Evolutionary conservation across 23 tunicate genomes (phyloP), one percentile per base, ranked within the genome.

Genomic region (Styela plicata): DNA sequence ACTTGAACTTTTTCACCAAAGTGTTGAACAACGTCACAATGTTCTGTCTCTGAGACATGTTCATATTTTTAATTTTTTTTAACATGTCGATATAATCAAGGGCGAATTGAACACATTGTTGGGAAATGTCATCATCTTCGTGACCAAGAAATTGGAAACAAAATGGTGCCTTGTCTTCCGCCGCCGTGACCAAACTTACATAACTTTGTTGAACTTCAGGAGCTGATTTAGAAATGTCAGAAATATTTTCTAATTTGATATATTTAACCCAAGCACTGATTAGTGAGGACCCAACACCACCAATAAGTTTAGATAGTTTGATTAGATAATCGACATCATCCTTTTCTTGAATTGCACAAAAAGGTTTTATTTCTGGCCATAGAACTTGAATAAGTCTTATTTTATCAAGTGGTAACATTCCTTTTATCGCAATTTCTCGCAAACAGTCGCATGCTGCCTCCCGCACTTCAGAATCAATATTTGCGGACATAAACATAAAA

Each of bases 111-210:
- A 96, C 71, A 74, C 97, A 91, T 53, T 96, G 93, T 13, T 80
- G 90, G 28, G 99, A 96, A 2, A 96, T 91, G 64, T 96, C 99
- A 66, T 96, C 94, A 80, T 96, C 99, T 2, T 85, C 94, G 70
- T 96, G 90, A 22, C 63, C 94, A 33, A 96, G 79, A 53, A 96
- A 88, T 31, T 71, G 74, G 33, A 96, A 30, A 74, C 94, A 83
- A 52, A 77, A 34, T 33, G 86, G 78, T 27, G 81, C 63, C 69
- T 96, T 88, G 34, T 83, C 63, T 44, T 76, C 66, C 1, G 37
- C 33, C 2, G 81, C 65, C 5, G 36, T 44, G 10, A 44, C 22
- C 2, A 76, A 7, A 23, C 31, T 29, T 13, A 44, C 0, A 31
- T 30, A 30, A 34, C 29, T 71, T 30, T 71, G 77, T 71, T 71